Base-by-base conservation (phyloP, 2,888 invertebrate genomes). In the Merodon equestris region DNA sequence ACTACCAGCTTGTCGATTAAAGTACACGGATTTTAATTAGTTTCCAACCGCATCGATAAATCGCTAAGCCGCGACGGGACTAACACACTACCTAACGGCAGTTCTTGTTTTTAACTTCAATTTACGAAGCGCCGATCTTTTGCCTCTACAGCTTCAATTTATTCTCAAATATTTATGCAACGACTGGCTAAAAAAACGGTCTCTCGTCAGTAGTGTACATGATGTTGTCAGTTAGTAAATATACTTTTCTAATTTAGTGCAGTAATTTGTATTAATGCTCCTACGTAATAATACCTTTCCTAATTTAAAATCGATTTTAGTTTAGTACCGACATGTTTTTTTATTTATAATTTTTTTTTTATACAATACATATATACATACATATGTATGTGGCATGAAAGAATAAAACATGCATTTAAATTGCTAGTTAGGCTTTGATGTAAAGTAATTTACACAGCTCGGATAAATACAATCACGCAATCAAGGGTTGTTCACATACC, bases 291-390 rank as follows among this genome's bases (percentile, higher is more conserved):
- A 73, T 77, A 67, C 53, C 61, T 67, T 67, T 63, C 67, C 73
- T 77, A 77, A 73, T 73, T 77, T 73, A 67, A 73, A 63, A 77
- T 63, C 73, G 67, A 73, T 63, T 68, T 77, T 67, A 77, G 73
- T 67, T 77, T 57, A 73, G 67, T 44, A 58, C 17, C 53, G 17
- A 54, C 60, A 72, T 57, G 58, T 53, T n/a, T 57, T 57, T 53
- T 51, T 48, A 36, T 70, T 68, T 12, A 10, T n/a, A n/a, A n/a
- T n/a, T 38, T 42, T 47, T 36, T 42, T 36, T 15, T 56, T 9
- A 34, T 14, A 27, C 34, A 40, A 2, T 40, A 40, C 3, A 7
- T 40, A 40, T 42, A 18, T n/a, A n/a, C n/a, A n/a, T n/a, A n/a
- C n/a, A n/a, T n/a, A n/a, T n/a, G 27, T 17, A 18, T 12, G 45